Evolutionary conservation across 2,888 invertebrate species (phyloP).

Genomic region (Dermolepida albohirtum): DNA sequence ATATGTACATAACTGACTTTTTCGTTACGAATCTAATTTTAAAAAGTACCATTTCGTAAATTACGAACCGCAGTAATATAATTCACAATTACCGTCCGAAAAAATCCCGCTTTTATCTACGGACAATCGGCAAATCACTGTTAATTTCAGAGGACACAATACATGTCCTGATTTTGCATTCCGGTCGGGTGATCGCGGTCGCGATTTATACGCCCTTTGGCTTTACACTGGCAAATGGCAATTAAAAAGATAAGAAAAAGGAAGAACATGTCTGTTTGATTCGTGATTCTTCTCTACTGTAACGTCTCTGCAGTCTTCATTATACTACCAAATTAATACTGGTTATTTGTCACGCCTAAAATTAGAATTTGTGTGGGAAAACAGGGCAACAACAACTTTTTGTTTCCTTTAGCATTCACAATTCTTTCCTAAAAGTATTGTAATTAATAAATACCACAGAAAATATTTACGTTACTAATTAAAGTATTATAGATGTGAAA

Average conservation of each 20-base stretch:
- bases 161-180: slow-evolving; percentile 49
- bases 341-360: too few relatives aligned
- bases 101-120: slow-evolving; percentile 6
- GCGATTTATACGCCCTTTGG: slow-evolving; percentile 7
- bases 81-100: slow-evolving; percentile 7
- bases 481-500: too few relatives aligned
- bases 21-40: slow-evolving; percentile 10
- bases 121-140: slow-evolving; percentile 51
- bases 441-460: too few relatives aligned
- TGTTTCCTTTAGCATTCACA: too few relatives aligned
- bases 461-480: too few relatives aligned
- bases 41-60: slow-evolving; percentile 16
- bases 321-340: too few relatives aligned
- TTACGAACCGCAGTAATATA: background rate
- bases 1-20: too few relatives aligned
- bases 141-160: slow-evolving; percentile 51
- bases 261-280: background rate
- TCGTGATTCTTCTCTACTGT: background rate
- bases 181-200: slow-evolving; percentile 7
- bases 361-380: too few relatives aligned
- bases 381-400: too few relatives aligned
- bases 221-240: slow-evolving; percentile 3
- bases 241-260: slow-evolving; percentile 21
- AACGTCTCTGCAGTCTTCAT: too few relatives aligned
- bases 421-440: too few relatives aligned